Conservation (phyloP, 2,888 invertebrate species). For the Clostera curtula region DNA sequence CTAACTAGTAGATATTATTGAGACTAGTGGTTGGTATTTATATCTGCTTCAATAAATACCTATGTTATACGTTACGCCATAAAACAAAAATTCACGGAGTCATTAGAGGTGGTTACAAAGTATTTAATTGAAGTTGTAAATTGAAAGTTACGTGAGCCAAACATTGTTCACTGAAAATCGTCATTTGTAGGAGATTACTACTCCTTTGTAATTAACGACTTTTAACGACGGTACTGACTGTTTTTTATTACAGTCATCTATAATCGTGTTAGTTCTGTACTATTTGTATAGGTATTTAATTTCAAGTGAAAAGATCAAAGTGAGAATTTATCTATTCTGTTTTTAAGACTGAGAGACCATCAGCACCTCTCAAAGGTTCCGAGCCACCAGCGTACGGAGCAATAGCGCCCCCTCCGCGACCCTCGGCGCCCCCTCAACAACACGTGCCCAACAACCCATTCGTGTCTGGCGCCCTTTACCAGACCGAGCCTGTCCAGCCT, state of each 20-base stretch:
- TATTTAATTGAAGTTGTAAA: too few relatives aligned
- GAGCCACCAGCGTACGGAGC: constrained; percentile 57
- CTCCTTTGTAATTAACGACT: not conserved
- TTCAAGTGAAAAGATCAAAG: too few relatives aligned
- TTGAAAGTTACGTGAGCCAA: too few relatives aligned
- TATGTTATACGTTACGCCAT: too few relatives aligned
- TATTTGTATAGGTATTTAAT: too few relatives aligned
- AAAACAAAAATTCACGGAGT: too few relatives aligned
- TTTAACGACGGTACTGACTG: not conserved
- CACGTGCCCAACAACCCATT: constrained; percentile 77
- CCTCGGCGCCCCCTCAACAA: constrained; percentile 71
- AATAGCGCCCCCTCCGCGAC: constrained; percentile 48
- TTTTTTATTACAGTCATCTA: not conserved
- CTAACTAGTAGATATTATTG: too few relatives aligned
- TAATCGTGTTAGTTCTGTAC: too few relatives aligned
- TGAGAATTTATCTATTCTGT: not conserved
- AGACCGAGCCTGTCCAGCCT: constrained; percentile 79
- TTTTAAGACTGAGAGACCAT: constrained; percentile 50
- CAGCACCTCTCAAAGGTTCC: constrained; percentile 49
- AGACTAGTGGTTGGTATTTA: too few relatives aligned
- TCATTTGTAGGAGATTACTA: constrained; percentile 2
- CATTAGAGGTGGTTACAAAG: too few relatives aligned
- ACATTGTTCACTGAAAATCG: too few relatives aligned
- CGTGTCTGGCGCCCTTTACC: constrained; percentile 75
- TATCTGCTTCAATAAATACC: too few relatives aligned